Evolutionary conservation across 2,797 vertebrate species (phyloP).

Genomic region (Takifugu rubripes): DNA sequence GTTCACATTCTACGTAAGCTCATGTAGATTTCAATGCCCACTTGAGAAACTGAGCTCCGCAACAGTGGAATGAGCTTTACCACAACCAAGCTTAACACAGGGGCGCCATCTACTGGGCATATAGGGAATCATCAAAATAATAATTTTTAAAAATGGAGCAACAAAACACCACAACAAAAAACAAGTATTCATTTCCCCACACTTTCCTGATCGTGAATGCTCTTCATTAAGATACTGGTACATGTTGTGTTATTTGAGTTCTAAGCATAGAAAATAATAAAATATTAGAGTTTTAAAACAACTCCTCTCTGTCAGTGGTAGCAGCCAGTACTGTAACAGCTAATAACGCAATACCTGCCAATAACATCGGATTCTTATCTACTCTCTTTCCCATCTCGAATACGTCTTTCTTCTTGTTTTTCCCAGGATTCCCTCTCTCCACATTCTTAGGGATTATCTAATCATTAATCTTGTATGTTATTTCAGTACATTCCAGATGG

Average conservation of each 20-base stretch:
- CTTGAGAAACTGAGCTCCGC: slow-evolving; percentile 2
- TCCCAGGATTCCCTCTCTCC: slow-evolving; percentile 1
- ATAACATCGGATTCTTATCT: background rate
- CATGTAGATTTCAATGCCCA: slow-evolving; percentile 18
- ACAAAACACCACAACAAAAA: background rate
- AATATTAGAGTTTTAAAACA: too few species aligned
- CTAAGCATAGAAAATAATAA: too few species aligned
- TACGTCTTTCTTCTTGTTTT: background rate
- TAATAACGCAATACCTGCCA: too few species aligned
- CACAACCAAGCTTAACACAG: slow-evolving; percentile 25
- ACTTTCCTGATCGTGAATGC: too few species aligned
- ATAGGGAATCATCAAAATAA: background rate
- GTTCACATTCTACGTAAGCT: slow-evolving; percentile 11
- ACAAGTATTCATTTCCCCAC: background rate
- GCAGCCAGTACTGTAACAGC: too few species aligned
- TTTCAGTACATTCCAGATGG: slow-evolving; percentile 36
- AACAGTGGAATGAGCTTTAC: background rate
- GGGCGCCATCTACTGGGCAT: slow-evolving; percentile 58
- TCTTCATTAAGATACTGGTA: too few species aligned
- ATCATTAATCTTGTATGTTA: slow-evolving; percentile 12
- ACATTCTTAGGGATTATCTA: slow-evolving; percentile 18
- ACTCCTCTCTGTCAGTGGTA: too few species aligned
- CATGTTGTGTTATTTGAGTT: too few species aligned
- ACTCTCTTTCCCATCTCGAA: background rate
- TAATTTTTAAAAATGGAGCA: background rate